Evolutionary conservation across 2,113 vertebrate species (phyloP), one percentile per base, ranked within the genome.

Genomic region (Piaya cayana): DNA sequence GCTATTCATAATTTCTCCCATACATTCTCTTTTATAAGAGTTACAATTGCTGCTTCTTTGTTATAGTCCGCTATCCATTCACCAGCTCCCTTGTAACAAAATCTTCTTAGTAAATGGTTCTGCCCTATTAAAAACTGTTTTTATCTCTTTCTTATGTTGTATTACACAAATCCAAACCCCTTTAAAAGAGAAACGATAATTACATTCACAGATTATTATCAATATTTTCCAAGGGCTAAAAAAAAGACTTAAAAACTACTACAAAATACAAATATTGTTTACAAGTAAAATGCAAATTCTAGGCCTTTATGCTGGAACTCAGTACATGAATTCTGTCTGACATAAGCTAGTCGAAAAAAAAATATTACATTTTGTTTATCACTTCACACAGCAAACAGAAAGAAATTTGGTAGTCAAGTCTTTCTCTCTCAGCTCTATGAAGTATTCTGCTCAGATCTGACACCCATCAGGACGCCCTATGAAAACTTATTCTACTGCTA

Each of bases 211-310:
- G 92, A 94, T 92, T 32, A 58, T 50, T 83, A 96, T 94, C 82
- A 45, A 17, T 36, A 77, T 56, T 88, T 80, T 94, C 59, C 34
- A 86, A 86, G 68, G 29, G 19, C 21, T 64, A 65, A 71, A 12
- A 56, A 71, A 12, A 56, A 23, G 10, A 62, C 60, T 81, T 55
- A 74, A 59, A 72, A 86, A 81, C 52, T 0, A 76, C 87, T 84
- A 88, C 42, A 91, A 92, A 90, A 79, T 26, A 32, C 52, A 96
- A 90, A 78, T 65, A 15, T 13, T 88, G 56, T 62, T 94, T 80
- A 82, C 58, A 80, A 94, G 89, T 96, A 93, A 84, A 91, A 97
- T 95, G 70, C 10, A 95, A 95, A 95, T 67, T 53, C 43, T 45
- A 83, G 56, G 45, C 53, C 58, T 96, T 90, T 72, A 81, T 95